Evolutionary conservation across 1,140 invertebrate genomes (phyloP).

Genomic region (Drosophila cardini): DNA sequence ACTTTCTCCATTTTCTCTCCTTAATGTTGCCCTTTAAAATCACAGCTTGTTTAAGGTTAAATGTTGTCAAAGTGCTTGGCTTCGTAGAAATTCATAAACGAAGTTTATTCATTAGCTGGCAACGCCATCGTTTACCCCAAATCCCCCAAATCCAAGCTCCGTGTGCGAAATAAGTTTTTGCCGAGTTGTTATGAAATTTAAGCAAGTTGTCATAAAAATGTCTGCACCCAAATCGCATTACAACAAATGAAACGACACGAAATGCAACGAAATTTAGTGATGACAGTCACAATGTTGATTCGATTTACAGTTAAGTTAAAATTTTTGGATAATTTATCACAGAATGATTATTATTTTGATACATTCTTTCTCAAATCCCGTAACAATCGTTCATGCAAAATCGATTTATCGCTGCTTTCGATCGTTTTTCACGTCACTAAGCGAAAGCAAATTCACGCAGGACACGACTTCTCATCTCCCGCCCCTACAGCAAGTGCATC

Average conservation of each 20-base stretch:
- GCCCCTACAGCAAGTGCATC: constrained; percentile 10
- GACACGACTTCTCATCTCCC: not conserved
- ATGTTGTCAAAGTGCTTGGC: constrained; percentile 21
- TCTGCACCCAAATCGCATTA: constrained; percentile 64
- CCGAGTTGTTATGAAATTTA: constrained; percentile 73
- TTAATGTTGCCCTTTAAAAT: constrained; percentile 11
- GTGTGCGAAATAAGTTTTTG: constrained; percentile 73
- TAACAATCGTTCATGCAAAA: too few relatives aligned
- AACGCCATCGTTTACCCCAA: constrained; percentile 29
- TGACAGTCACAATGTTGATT: too few relatives aligned
- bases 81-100: constrained; percentile 56
- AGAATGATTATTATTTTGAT: too few relatives aligned
- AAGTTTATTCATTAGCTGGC: constrained; percentile 77
- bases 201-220: constrained; percentile 83
- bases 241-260: constrained; percentile 33
- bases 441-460: constrained; percentile 1
- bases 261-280: not conserved
- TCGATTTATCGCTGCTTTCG: too few relatives aligned
- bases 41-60: constrained; percentile 28
- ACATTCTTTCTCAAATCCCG: too few relatives aligned
- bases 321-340: too few relatives aligned
- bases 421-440: not conserved
- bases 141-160: constrained; percentile 16
- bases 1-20: not conserved
- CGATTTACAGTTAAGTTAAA: too few relatives aligned